Evolutionary conservation across 2,888 invertebrate genomes (phyloP), one percentile per base, ranked within the genome.

Genomic region (Agriotes lineatus): DNA sequence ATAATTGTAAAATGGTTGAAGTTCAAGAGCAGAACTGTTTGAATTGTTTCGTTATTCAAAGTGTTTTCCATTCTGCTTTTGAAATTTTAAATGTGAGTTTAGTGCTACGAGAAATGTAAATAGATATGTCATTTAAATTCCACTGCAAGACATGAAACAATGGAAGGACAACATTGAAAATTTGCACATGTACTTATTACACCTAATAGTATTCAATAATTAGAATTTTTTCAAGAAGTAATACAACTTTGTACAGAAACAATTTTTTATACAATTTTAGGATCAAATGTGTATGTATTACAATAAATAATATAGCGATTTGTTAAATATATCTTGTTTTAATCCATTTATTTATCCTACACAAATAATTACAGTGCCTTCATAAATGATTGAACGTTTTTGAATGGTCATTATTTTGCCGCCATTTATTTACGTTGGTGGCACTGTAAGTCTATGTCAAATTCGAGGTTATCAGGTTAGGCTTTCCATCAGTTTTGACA

Each of bases 261-360:
- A 59, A 44, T 54, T 67, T 67, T 60, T 67, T 67, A 79, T 79
- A 79, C 77, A 77, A 75, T 79, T 80, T 76, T 82, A 83, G 84
- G 84, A 83, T 80, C 82, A 83, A 83, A 82, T 79, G 77, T 81
- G 79, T 82, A 81, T 81, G 82, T 82, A 81, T 83, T 83, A 80
- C 81, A 82, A 78, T 80, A 79, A 82, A 82, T 81, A 82, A 63
- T 66, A 59, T 59, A 66, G 57, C 22, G 45, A 37, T 66, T 66
- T 66, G 66, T 66, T 66, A 66, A 66, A 33, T 16, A 12, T n/a
- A n/a, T n/a, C n/a, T n/a, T n/a, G n/a, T n/a, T n/a, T n/a, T n/a
- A n/a, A n/a, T n/a, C n/a, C n/a, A n/a, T n/a, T n/a, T n/a, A n/a
- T n/a, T n/a, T n/a, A n/a, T n/a, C n/a, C n/a, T n/a, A n/a, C n/a